These are phyloP conservation scores for Clarias pachynema DNA, from an alignment of 2,797 vertebrate species.

Conservation along the genomic window DNA sequence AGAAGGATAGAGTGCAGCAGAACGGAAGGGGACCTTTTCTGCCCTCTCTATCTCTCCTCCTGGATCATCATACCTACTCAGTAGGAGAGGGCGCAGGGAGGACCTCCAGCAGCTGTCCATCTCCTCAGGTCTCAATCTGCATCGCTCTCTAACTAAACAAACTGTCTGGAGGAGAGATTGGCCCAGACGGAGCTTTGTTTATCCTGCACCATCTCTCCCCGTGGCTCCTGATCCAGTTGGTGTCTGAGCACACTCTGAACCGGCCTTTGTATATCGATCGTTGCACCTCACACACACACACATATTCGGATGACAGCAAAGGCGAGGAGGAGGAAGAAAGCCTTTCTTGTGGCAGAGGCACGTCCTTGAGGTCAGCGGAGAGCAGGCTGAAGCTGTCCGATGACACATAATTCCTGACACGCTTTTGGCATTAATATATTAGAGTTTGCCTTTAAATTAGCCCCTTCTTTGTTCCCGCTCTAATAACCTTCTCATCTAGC, in stretches of 20 bases:
- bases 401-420: slow-evolving; percentile 7
- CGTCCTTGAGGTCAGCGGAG: slow-evolving; percentile 50
- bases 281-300: slow-evolving; percentile 26
- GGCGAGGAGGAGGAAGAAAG: slow-evolving; percentile 39
- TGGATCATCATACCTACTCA: slow-evolving; percentile 48
- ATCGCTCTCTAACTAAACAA: slow-evolving; percentile 47
- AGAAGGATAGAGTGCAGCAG: slow-evolving; percentile 29
- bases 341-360: slow-evolving; percentile 37
- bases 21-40: slow-evolving; percentile 46
- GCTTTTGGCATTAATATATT: slow-evolving; percentile 25
- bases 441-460: slow-evolving; percentile 33
- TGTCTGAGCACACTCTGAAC: slow-evolving; percentile 41
- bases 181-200: slow-evolving; percentile 27
- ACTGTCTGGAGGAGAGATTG: slow-evolving; percentile 39
- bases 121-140: slow-evolving; percentile 47
- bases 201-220: slow-evolving; percentile 39
- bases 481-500: slow-evolving; percentile 32
- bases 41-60: slow-evolving; percentile 38
- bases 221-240: slow-evolving; percentile 41
- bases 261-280: slow-evolving; percentile 48
- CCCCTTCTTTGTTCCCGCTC: slow-evolving; percentile 15
- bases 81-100: slow-evolving; percentile 41
- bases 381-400: slow-evolving; percentile 8
- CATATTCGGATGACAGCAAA: slow-evolving; percentile 46
- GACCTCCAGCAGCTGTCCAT: slow-evolving; percentile 58